Base-by-base conservation (phyloP, 2,888 invertebrate genomes). In the Meiosimyza decipiens region DNA sequence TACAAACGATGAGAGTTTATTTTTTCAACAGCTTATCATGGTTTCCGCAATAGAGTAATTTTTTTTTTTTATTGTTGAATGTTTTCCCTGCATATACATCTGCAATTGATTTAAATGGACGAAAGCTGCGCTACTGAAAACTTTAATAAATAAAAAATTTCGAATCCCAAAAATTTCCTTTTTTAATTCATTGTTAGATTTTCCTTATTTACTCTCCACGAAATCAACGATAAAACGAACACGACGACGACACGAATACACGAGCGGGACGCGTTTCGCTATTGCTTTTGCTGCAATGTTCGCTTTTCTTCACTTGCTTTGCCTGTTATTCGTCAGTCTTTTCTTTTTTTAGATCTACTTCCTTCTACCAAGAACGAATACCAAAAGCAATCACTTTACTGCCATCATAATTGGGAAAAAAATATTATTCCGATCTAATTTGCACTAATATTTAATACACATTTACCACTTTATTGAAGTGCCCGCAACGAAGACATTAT, bases 241-340 rank as follows among this genome's bases (percentile, higher is more conserved):
- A 63, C 15, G 47, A 63, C 40, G 63, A 15, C 18, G 16, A 54
- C 65, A 33, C 18, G 22, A 13, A 65, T 51, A 40, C 28, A 52
- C 65, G 65, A 55, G 55, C 18, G 55, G 54, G 55, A 66, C 66
- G 66, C 54, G 55, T 66, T 66, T 28, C 40, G 16, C 57, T 64
- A 18, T 51, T 64, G 64, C 51, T 64, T 47, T 63, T 57, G 57
- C 18, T n/a, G 40, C 16, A 40, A 15, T n/a, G 40, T 67, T 55
- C 55, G 18, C 28, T 67, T 55, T 13, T 57, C 67, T 55, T 67
- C 47, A 47, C 47, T 33, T 47, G 63, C 63, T 63, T 63, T 18
- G 12, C 63, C 40, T 18, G 63, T 49, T 63, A 12, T 63, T 47
- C 54, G 51, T 66, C 16, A 33, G 28, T 66, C 16, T 40, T 15